phyloP scores from a whole-genome alignment of 1,140 invertebrate species.

The Temnothorax longispinosus region DNA sequence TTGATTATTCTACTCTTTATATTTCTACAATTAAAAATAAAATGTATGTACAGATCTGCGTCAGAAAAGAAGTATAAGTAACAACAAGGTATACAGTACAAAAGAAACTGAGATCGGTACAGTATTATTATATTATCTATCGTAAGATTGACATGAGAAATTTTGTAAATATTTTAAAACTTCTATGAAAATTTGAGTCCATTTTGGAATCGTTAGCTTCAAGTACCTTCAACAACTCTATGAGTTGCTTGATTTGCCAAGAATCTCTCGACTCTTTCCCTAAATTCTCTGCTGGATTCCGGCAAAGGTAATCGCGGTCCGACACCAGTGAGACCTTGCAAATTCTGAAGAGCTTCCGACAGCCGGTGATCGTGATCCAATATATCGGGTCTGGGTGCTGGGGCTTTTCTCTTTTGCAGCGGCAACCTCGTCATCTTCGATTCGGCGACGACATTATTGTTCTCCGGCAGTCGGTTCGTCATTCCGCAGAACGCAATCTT shows the following conservation, averaged over 20 bases:
- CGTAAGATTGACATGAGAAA: neutral
- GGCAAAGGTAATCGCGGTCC: conserved; percentile 75
- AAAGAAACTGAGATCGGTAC: conserved; percentile 16
- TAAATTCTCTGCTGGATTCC: conserved; percentile 78
- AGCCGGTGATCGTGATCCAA: conserved; percentile 75
- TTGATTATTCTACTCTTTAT: neutral
- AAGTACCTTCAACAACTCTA: conserved; percentile 67
- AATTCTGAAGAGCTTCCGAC: conserved; percentile 76
- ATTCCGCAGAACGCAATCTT: conserved; percentile 88
- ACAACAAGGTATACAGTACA: neutral
- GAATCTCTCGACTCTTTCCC: conserved; percentile 80
- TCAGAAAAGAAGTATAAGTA: neutral
- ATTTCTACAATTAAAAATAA: neutral
- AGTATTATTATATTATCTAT: neutral
- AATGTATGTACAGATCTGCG: conserved; percentile 5
- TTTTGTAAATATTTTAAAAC: neutral
- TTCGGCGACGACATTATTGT: neutral
- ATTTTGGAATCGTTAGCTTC: neutral
- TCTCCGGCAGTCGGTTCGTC: conserved; percentile 87
- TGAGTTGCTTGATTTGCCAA: conserved; percentile 78
- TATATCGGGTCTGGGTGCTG: conserved; percentile 75
- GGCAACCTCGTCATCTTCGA: neutral
- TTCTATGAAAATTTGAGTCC: neutral
- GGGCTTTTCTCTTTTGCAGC: conserved; percentile 55
- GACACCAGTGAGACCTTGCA: conserved; percentile 66